phyloP scores from a whole-genome alignment of 2,888 invertebrate genomes.

The Drosophila mimetica region DNA sequence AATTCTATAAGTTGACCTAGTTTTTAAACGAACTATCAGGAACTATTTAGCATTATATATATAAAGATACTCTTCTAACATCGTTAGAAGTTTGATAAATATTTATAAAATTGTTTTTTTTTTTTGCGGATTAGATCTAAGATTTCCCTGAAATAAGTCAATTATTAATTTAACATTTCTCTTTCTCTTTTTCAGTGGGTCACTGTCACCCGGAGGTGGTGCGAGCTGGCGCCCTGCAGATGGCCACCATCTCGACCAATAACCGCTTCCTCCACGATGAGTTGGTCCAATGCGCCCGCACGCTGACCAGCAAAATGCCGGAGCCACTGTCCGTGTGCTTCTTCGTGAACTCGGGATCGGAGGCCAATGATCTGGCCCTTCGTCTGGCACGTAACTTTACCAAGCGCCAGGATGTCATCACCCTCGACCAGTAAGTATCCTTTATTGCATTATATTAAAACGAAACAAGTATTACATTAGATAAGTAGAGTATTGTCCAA shows the following conservation, averaged over 20 bases:
- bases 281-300: conserved; percentile 94
- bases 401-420: conserved; percentile 94
- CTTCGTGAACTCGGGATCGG: conserved; percentile 99
- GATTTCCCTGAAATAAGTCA: too few relatives aligned
- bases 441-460: fast-evolving
- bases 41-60: too few relatives aligned
- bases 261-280: conserved; percentile 98
- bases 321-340: conserved; percentile 94
- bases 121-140: too few relatives aligned
- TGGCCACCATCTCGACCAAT: conserved; percentile 96
- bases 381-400: conserved; percentile 96
- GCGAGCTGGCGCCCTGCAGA: conserved; percentile 94
- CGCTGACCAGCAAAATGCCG: conserved; percentile 93
- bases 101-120: too few relatives aligned
- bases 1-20: background rate
- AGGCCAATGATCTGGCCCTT: conserved; percentile 98
- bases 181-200: conserved; percentile 90
- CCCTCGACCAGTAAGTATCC: conserved; percentile 96
- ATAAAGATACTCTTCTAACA: too few relatives aligned
- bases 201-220: conserved; percentile 98
- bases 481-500: too few relatives aligned
- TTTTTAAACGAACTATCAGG: too few relatives aligned
- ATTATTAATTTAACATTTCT: background rate
- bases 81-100: too few relatives aligned
- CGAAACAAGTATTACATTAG: too few relatives aligned